Percentiles rank a stretch among this genome's conserved stretches.
Conservation (phyloP, 2,888 invertebrate genomes). For the Hyalella azteca region DNA sequence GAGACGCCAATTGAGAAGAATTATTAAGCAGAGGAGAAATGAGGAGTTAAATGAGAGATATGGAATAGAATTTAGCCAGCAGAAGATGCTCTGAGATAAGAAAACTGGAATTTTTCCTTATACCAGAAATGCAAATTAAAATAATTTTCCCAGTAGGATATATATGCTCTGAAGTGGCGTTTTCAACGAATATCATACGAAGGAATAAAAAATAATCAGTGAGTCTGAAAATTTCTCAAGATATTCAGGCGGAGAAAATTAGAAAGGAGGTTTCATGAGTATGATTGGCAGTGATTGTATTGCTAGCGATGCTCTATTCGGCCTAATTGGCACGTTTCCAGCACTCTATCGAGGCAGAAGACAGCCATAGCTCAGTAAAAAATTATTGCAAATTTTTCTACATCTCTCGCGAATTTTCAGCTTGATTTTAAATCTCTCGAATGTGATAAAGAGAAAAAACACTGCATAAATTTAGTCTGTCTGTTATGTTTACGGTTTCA, state of each 20-base stretch:
- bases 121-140: not conserved
- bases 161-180: no score
- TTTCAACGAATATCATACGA: no score
- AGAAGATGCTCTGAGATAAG: constrained; percentile 8
- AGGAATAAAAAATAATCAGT: not conserved
- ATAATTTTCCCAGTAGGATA: no score
- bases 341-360: not conserved
- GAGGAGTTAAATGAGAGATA: constrained; percentile 28
- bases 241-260: not conserved
- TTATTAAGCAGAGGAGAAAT: constrained; percentile 29
- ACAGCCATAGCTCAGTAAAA: not conserved
- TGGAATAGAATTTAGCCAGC: constrained; percentile 1
- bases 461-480: no score
- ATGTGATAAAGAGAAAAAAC: no score
- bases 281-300: not conserved
- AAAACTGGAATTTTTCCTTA: not conserved
- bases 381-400: no score
- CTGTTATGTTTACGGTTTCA: no score
- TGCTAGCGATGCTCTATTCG: not conserved
- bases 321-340: constrained; percentile 4
- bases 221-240: not conserved
- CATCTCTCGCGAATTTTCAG: no score
- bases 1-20: constrained; percentile 1
- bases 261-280: not conserved
- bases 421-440: no score